Evolutionary conservation across 2,888 invertebrate species (phyloP), one percentile per base, ranked within the genome.

Genomic region (Syrphus vitripennis): DNA sequence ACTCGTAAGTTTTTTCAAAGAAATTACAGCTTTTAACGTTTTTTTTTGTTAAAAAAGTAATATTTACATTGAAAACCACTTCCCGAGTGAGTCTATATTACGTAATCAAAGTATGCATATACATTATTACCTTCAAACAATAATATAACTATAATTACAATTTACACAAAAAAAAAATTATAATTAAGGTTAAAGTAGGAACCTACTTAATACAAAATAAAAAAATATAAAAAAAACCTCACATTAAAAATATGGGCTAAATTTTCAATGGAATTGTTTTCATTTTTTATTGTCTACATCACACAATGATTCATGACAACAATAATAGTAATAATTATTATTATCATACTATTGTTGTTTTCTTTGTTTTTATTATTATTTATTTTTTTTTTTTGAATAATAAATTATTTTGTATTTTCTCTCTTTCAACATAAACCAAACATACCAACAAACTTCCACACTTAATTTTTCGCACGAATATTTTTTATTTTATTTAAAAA

Each of bases 271-370:
- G 34, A 65, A 40, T 34, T 72, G 63, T 65, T 34, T 24, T 21
- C 6, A 29, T 69, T 59, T 57, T 45, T 34, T 50, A 48, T 19
- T 59, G 67, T 57, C 79, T 59, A 37, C 37, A 37, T n/a, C 57
- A 57, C 57, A 57, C 40, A 53, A 40, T 69, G 75, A 61, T 61
- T 80, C 75, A 69, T 61, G 67, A 50, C 53, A 74, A 24, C 53
- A 45, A 45, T 21, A 6, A 45, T 45, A 34, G 2, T 50, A n/a
- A 50, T 50, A 31, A 34, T 55, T 3, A 34, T 16, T 29, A 29
- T 80, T 69, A 24, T 75, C 50, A 14, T 24, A 24, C 14, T 50
- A 14, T 24, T 50, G 45, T 45, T 42, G 2, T 57, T 53, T 4
- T 40, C 34, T 16, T 42, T 53, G n/a, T n/a, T n/a, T n/a, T n/a